Percentiles rank a stretch among this genome's conserved stretches.
phyloP scores from a whole-genome alignment of 2,888 invertebrate genomes.

The Coelopa pilipes region DNA sequence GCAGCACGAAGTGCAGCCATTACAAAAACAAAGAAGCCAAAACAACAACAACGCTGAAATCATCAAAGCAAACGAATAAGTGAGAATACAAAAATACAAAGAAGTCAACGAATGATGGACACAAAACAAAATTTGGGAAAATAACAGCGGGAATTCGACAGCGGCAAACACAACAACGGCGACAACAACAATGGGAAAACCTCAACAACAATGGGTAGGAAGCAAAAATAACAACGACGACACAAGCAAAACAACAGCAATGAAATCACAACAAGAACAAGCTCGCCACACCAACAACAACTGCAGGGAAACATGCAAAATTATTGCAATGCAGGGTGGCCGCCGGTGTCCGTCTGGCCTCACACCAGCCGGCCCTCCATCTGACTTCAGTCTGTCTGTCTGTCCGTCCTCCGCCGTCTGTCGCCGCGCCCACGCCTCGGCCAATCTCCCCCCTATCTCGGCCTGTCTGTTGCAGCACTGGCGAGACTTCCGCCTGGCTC shows the following conservation, averaged over 20 bases:
- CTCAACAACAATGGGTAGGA: not conserved
- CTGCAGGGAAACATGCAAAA: too few species aligned
- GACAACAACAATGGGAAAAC: constrained; percentile 11
- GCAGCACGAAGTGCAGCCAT: constrained; percentile 5
- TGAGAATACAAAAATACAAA: not conserved
- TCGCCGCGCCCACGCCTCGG: not conserved
- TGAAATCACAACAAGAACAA: too few species aligned
- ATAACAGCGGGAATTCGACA: constrained; percentile 14
- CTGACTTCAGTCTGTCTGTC: not conserved
- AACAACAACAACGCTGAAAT: constrained; percentile 7
- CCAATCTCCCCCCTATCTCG: too few species aligned
- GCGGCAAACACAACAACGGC: constrained; percentile 3
- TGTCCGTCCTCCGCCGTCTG: not conserved
- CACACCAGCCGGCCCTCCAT: not conserved
- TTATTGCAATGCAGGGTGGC: too few species aligned
- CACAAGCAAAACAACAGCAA: not conserved
- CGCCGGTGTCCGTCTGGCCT: too few species aligned
- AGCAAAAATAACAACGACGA: not conserved
- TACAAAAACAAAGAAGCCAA: constrained; percentile 10
- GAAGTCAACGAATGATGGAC: too few species aligned
- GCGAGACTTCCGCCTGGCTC: too few species aligned
- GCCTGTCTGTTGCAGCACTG: too few species aligned
- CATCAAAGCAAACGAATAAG: constrained; percentile 9
- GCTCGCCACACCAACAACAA: too few species aligned
- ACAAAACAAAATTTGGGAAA: constrained; percentile 11